Conservation (phyloP, 2,888 invertebrate genomes). For the Venustoraphidia nigricollis region DNA sequence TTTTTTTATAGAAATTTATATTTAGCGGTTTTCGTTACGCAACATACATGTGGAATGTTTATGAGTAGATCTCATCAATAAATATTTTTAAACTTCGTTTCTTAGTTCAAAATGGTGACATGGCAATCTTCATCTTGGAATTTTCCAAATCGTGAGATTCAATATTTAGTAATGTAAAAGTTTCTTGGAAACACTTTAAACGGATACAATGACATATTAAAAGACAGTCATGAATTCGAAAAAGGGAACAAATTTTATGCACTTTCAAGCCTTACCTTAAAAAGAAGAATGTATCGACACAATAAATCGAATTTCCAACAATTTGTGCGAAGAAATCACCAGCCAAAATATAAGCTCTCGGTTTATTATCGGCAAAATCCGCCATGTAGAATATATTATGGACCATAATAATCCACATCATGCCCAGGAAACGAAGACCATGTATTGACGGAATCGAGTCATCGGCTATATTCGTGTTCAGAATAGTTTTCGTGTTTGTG, state of each 20-base stretch:
- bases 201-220: no score
- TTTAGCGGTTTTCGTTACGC: no score
- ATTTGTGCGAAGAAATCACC: constrained; percentile 25
- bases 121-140: no score
- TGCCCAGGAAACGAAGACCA: constrained; percentile 35
- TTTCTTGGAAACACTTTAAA: no score
- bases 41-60: no score
- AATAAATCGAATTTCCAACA: constrained; percentile 28
- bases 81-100: no score
- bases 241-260: background rate
- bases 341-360: constrained; percentile 21
- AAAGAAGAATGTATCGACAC: constrained; percentile 33
- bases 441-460: constrained; percentile 29
- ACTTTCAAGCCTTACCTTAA: constrained; percentile 19
- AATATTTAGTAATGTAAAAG: no score
- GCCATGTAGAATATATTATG: constrained; percentile 30
- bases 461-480: constrained; percentile 21
- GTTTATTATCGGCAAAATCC: constrained; percentile 26
- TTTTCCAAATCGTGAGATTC: no score
- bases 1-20: no score
- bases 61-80: no score
- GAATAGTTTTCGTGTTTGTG: constrained; percentile 28
- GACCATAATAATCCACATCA: constrained; percentile 38
- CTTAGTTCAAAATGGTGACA: no score
- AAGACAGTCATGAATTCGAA: no score